phyloP scores from a whole-genome alignment of 2,113 vertebrate species.

The Stegastes partitus region DNA sequence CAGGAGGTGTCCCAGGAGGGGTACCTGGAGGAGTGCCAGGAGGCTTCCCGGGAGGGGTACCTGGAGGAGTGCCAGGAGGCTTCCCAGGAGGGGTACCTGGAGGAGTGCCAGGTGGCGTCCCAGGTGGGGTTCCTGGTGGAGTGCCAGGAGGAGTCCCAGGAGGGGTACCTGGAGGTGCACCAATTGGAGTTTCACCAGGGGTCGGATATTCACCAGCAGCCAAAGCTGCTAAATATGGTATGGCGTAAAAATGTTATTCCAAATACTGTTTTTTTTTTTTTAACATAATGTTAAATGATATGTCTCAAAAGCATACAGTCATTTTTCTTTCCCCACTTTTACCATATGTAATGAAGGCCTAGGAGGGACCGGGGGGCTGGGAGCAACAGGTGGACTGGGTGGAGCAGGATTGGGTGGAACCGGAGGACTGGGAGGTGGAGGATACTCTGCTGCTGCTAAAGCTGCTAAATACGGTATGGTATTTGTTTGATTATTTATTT shows the following conservation, averaged over 20 bases:
- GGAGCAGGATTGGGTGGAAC: constrained; percentile 12
- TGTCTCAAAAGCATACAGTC: neutral
- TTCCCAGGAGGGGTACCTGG: constrained; percentile 39
- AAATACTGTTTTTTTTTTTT: neutral
- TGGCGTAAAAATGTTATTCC: neutral
- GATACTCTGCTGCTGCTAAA: constrained; percentile 34
- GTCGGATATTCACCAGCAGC: constrained; percentile 62
- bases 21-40: constrained; percentile 57
- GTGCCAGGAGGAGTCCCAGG: constrained; percentile 25
- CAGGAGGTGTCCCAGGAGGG: constrained; percentile 40
- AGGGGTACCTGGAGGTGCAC: neutral
- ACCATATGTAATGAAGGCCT: constrained; percentile 6
- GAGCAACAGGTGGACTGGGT: neutral
- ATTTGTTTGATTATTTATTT: neutral
- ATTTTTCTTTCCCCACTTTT: neutral
- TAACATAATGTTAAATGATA: neutral
- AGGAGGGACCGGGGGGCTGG: neutral
- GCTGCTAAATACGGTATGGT: constrained; percentile 58
- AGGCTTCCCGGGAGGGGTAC: constrained; percentile 33
- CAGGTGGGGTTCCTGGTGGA: constrained; percentile 2
- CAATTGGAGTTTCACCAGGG: constrained; percentile 8
- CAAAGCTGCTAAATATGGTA: constrained; percentile 77
- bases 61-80: constrained; percentile 38
- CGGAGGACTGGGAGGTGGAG: constrained; percentile 21
- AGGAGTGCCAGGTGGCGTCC: constrained; percentile 44